A percentile compares a stretch with the other conserved stretches of the same genome.
Evolutionary conservation across 2,888 invertebrate species (phyloP).

Genomic region (Galeopsomyia nigrocyanea): DNA sequence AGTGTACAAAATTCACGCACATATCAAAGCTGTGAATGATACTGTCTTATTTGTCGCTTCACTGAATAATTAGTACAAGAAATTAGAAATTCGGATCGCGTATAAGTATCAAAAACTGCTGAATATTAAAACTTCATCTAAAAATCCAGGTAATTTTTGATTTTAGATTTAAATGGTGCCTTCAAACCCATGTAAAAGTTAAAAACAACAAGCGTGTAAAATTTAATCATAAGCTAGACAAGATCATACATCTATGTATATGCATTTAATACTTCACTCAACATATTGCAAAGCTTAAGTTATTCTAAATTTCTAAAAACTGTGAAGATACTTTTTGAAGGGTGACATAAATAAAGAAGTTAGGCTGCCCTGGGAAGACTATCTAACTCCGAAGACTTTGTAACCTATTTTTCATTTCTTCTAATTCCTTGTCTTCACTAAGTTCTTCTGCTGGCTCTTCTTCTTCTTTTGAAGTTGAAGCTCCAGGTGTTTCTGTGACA

Average conservation of each 20-base stretch:
- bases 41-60: constrained; percentile 22
- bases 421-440: constrained; percentile 84
- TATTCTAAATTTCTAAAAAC: constrained; percentile 24
- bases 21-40: constrained; percentile 37
- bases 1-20: constrained; percentile 38
- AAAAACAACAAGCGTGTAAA: no score
- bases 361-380: no score
- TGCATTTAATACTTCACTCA: constrained; percentile 35
- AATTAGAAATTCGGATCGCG: not conserved
- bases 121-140: no score
- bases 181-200: not conserved
- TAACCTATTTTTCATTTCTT: constrained; percentile 91
- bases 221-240: no score
- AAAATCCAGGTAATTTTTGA: no score
- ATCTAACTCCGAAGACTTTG: constrained; percentile 88
- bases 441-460: constrained; percentile 73
- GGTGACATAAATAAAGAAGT: constrained; percentile 18
- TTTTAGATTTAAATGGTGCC: no score
- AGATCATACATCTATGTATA: not conserved
- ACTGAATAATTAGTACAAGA: constrained; percentile 1
- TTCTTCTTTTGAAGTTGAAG: constrained; percentile 75
- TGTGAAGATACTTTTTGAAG: constrained; percentile 19
- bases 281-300: constrained; percentile 20
- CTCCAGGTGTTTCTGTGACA: constrained; percentile 76
- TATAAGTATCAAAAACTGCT: no score